phyloP scores from a whole-genome alignment of 2,113 vertebrate species.

The Bufo gargarizans region DNA sequence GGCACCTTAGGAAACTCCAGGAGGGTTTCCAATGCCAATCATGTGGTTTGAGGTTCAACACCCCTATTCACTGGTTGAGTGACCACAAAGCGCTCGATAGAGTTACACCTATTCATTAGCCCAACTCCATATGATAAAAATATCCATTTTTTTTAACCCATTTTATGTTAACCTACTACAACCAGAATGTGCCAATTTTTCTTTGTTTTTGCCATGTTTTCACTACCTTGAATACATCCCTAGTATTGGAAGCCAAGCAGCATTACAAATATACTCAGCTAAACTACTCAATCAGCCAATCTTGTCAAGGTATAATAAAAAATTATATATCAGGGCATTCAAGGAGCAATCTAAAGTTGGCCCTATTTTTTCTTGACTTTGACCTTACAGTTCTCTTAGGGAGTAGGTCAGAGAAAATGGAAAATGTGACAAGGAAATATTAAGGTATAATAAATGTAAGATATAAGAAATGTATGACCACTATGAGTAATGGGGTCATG shows the following conservation, averaged over 20 bases:
- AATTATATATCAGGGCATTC: background rate
- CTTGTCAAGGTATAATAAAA: background rate
- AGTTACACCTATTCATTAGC: too few species aligned
- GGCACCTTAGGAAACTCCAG: too few species aligned
- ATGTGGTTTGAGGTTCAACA: too few species aligned
- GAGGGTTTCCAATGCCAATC: too few species aligned
- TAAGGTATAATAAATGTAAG: slow-evolving; percentile 6
- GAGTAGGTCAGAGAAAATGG: background rate
- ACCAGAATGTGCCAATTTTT: too few species aligned
- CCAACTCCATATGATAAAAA: too few species aligned
- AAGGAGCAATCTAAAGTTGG: background rate
- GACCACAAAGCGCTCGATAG: too few species aligned
- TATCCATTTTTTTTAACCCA: too few species aligned
- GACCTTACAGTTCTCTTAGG: background rate
- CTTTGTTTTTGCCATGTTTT: too few species aligned
- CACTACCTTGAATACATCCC: too few species aligned
- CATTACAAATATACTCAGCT: background rate
- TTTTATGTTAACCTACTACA: too few species aligned
- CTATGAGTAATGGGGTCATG: slow-evolving; percentile 31
- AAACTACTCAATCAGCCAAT: background rate
- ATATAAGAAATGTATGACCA: slow-evolving; percentile 1
- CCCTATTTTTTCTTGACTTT: background rate
- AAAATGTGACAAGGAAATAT: slow-evolving; percentile 26
- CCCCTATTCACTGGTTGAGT: too few species aligned
- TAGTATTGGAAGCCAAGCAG: background rate